Percentiles rank a stretch among this genome's conserved stretches.
Evolutionary conservation across 2,113 vertebrate species (phyloP).

Genomic region (Oenanthe melanoleuca): DNA sequence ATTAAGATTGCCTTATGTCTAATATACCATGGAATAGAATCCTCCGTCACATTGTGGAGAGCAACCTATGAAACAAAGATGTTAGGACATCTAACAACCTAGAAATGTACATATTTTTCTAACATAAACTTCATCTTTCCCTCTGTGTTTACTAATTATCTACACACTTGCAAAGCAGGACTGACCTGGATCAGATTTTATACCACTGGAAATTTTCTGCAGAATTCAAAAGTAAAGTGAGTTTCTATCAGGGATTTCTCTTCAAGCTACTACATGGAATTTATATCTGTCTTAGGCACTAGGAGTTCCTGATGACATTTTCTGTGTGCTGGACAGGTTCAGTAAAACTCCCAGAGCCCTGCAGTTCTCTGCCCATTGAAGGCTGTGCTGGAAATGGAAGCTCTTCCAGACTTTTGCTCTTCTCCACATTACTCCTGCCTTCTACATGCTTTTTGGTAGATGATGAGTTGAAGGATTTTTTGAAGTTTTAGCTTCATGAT

Average conservation of each 20-base stretch:
- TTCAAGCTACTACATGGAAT: background rate
- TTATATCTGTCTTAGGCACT: background rate
- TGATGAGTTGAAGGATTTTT: background rate
- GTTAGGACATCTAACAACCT: background rate
- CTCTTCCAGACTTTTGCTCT: background rate
- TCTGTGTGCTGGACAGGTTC: background rate
- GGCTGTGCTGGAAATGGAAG: background rate
- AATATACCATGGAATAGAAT: background rate
- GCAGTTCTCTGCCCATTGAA: background rate
- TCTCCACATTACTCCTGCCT: background rate
- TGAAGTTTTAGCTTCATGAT: background rate
- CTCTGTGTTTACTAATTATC: background rate
- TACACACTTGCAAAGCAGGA: background rate
- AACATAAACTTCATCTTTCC: background rate
- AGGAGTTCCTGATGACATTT: background rate
- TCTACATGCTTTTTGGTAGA: background rate
- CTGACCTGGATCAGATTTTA: background rate
- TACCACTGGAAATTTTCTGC: background rate
- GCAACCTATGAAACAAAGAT: background rate
- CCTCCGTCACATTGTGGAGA: background rate
- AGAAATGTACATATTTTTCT: background rate
- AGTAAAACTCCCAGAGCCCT: background rate
- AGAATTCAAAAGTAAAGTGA: background rate
- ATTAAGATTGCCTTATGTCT: background rate
- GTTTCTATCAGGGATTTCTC: background rate